Conservation (phyloP, 2,888 invertebrate genomes). For the Charanyca ferruginea region DNA sequence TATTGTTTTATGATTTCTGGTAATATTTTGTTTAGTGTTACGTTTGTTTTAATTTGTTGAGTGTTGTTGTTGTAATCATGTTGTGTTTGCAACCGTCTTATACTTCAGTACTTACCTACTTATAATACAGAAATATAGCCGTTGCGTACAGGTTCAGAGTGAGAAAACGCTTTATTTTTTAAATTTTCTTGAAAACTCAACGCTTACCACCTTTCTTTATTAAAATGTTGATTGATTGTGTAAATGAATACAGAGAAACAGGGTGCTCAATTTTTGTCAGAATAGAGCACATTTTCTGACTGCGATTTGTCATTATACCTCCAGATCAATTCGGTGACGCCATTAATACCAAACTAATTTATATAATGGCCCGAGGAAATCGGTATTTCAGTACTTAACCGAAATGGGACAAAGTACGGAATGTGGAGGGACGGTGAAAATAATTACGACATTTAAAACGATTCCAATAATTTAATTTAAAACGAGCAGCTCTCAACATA, state of each 20-base stretch:
- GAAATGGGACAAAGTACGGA: slow-evolving; percentile 60
- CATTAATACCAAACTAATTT: slow-evolving; percentile 75
- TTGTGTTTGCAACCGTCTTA: background rate
- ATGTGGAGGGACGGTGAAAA: slow-evolving; percentile 50
- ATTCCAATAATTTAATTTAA: slow-evolving; percentile 18
- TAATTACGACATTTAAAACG: slow-evolving; percentile 44
- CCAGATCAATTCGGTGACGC: slow-evolving; percentile 67
- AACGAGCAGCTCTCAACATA: background rate
- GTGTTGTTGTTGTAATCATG: background rate
- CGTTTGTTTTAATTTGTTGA: slow-evolving; percentile 14
- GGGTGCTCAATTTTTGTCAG: background rate
- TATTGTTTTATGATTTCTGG: slow-evolving; percentile 48
- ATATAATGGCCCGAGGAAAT: slow-evolving; percentile 72
- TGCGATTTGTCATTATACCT: slow-evolving; percentile 67
- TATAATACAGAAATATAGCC: too few relatives aligned
- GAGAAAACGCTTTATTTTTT: too few relatives aligned
- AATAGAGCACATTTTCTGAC: background rate
- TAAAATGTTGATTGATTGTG: too few relatives aligned
- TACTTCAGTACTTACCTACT: too few relatives aligned
- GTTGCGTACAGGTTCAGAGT: too few relatives aligned
- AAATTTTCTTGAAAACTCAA: too few relatives aligned
- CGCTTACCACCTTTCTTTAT: background rate
- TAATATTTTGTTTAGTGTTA: slow-evolving; percentile 19
- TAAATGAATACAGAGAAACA: background rate
- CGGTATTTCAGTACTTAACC: slow-evolving; percentile 67